Evolutionary conservation across 2,113 vertebrate genomes (phyloP).

Genomic region (Epinephelus lanceolatus): DNA sequence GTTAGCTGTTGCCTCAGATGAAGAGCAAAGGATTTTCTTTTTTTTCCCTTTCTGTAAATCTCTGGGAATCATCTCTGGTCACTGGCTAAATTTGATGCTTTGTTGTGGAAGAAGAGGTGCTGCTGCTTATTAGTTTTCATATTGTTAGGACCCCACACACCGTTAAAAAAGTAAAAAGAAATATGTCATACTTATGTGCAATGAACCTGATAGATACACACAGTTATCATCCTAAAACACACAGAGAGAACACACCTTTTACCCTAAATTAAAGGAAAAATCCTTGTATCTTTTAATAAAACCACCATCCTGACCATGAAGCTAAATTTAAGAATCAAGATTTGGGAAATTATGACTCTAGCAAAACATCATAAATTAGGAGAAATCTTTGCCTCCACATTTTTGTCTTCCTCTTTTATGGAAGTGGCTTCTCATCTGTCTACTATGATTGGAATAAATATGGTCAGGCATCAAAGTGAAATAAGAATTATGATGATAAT

Average conservation of each 20-base stretch:
- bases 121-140: no score
- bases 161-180: no score
- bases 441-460: neutral
- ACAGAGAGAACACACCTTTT: neutral
- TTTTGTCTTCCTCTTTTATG: neutral
- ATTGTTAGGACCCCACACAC: neutral
- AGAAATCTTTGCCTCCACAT: neutral
- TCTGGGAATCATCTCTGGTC: neutral
- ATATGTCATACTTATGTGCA: neutral
- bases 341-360: neutral
- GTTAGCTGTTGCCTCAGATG: neutral
- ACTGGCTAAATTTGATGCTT: neutral
- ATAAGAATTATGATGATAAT: neutral
- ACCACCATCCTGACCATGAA: neutral
- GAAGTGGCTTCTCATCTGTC: neutral
- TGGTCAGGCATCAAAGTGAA: neutral
- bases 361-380: neutral
- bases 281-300: no score
- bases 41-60: no score
- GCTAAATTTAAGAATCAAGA: neutral
- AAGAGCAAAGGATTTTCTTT: neutral
- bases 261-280: neutral
- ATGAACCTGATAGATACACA: neutral
- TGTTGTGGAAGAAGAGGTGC: neutral
- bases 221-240: neutral